phyloP scores from a whole-genome alignment of 2,888 invertebrate genomes.

The Aphidius colemani region DNA sequence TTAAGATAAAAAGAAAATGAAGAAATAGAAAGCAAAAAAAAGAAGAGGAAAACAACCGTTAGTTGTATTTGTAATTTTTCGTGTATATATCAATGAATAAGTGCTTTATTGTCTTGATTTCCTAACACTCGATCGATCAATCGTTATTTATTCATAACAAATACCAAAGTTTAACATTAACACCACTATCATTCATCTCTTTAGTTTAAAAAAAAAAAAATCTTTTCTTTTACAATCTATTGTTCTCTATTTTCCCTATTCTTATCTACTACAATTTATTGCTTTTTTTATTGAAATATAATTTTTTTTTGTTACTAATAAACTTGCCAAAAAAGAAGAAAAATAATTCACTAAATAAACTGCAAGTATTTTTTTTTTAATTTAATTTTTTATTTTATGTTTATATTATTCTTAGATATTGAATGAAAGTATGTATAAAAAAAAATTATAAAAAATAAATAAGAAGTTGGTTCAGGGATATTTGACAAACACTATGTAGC shows the following conservation, averaged over 20 bases:
- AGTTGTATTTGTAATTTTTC: constrained; percentile 42
- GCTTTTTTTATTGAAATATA: not conserved
- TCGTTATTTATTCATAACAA: constrained; percentile 49
- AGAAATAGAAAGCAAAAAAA: too few species aligned
- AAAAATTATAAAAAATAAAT: constrained; percentile 27
- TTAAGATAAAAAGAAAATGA: too few species aligned
- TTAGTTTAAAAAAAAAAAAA: constrained; percentile 35
- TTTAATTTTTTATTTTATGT: not conserved
- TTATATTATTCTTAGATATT: not conserved
- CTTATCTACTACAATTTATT: constrained; percentile 22
- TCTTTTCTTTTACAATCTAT: not conserved
- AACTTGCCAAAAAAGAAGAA: too few species aligned
- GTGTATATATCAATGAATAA: constrained; percentile 33
- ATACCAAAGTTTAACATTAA: constrained; percentile 60
- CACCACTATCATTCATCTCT: constrained; percentile 36
- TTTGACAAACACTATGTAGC: constrained; percentile 1
- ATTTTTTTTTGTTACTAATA: too few species aligned
- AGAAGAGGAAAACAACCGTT: constrained; percentile 36
- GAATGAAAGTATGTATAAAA: constrained; percentile 29
- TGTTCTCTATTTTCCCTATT: constrained; percentile 36
- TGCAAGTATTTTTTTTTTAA: not conserved
- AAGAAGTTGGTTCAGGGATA: not conserved
- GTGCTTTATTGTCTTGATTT: not conserved
- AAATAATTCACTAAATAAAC: too few species aligned
- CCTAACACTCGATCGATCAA: constrained; percentile 9